Conservation (phyloP, 1,140 invertebrate species). For the Cydia pomonella region DNA sequence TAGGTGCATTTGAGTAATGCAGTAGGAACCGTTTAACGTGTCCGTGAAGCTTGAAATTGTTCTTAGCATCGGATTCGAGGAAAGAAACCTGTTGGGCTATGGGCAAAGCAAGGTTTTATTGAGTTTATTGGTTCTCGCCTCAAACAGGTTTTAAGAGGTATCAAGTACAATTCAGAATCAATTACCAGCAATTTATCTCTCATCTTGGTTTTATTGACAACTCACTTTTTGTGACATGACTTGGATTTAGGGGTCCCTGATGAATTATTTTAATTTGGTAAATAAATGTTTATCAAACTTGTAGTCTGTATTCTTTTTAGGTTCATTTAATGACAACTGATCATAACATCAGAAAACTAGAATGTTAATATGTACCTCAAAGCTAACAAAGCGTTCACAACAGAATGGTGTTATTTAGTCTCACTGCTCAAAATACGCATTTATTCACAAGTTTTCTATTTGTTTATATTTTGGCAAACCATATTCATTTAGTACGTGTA, state of each 20-base stretch:
- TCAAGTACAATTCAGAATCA: conserved; percentile 11
- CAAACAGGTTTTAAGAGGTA: not conserved
- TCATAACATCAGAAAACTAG: too few species aligned
- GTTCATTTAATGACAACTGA: too few species aligned
- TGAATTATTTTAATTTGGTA: too few species aligned
- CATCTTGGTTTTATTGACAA: not conserved
- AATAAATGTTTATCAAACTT: too few species aligned
- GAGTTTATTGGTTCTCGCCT: conserved; percentile 15
- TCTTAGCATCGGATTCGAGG: conserved; percentile 51
- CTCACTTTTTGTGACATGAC: not conserved
- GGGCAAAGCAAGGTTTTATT: conserved; percentile 58
- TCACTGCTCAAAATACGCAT: not conserved
- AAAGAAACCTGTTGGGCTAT: conserved; percentile 64
- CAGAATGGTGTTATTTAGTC: not conserved
- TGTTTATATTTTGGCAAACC: not conserved
- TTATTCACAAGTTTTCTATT: conserved; percentile 2
- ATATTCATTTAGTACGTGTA: not conserved
- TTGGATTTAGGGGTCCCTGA: too few species aligned
- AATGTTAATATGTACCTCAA: too few species aligned
- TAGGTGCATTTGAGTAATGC: conserved; percentile 34
- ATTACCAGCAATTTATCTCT: not conserved
- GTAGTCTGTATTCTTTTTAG: too few species aligned
- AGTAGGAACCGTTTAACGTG: conserved; percentile 40
- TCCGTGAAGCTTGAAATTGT: conserved; percentile 56
- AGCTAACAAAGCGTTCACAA: too few species aligned